phyloP scores from a whole-genome alignment of 2,888 invertebrate species.

The Cecidostiba fungosa region DNA sequence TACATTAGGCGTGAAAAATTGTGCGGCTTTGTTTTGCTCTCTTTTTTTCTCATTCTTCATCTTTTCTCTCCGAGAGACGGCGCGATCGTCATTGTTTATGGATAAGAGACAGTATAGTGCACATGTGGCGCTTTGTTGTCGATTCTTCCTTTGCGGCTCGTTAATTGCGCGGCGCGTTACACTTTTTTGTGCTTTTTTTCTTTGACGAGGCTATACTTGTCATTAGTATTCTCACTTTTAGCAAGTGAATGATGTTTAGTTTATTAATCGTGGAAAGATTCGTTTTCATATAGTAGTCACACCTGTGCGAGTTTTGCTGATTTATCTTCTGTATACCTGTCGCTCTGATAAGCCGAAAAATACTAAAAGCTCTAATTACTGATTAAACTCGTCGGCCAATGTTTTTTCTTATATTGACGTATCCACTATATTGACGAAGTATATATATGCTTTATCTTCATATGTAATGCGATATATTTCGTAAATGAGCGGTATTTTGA shows the following conservation, averaged over 20 bases:
- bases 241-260: neutral
- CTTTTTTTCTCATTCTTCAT: neutral
- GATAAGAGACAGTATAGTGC: neutral
- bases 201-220: neutral
- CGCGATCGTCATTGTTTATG: constrained; percentile 15
- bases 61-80: neutral
- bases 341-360: neutral
- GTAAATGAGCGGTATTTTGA: neutral
- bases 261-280: constrained; percentile 4
- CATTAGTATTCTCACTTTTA: neutral
- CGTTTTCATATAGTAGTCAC: neutral
- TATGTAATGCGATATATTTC: neutral
- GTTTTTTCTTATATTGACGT: neutral
- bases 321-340: neutral
- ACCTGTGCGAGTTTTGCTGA: neutral
- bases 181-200: neutral
- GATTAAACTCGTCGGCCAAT: neutral
- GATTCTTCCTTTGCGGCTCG: neutral
- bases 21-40: neutral
- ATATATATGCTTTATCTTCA: neutral
- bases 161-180: neutral
- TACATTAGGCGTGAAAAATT: constrained; percentile 41
- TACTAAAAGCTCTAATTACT: neutral
- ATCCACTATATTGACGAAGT: neutral
- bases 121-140: neutral